Base-by-base conservation (phyloP, 1,140 invertebrate species). In the Scylla paramamosain region DNA sequence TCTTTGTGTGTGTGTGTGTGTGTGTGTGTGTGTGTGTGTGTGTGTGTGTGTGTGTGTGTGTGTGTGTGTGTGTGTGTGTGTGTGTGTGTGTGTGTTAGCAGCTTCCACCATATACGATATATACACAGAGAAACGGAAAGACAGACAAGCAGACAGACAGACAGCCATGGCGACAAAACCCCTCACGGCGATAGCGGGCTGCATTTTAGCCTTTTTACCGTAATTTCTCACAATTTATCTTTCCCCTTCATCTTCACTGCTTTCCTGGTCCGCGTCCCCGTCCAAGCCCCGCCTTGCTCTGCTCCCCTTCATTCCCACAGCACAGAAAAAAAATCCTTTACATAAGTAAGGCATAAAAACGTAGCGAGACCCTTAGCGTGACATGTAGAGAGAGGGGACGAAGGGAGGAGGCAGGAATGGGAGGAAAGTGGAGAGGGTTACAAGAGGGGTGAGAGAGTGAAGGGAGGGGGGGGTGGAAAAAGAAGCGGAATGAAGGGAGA, bases 221-320 rank as follows among this genome's bases (percentile, higher is more conserved):
- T 77, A 77, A 77, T 77, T 77, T 77, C 67, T 77, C 67, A 77
- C 67, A 77, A 77, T 77, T 77, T 77, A 77, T 77, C 67, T 77
- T n/a, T 31, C 31, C 39, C 84, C 31, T 46, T 87, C 84, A 32
- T 87, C 39, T 87, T 46, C 84, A 31, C 31, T 87, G 16, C 84
- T 29, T 87, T 46, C 84, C 39, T 46, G 14, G 31, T 87, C 39
- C 14, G 31, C 31, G 84, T 39, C 39, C 14, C 39, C 31, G 84
- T 87, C 39, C 29, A 16, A 16, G 31, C 10, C 39, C 31, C 31
- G 28, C 25, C 84, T 20, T 28, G 31, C 31, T 28, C 46, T 89
- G n/a, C 39, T 28, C 46, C 46, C 39, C 39, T 28, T 89, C 12
- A 28, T 89, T 89, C 87, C n/a, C 46, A 39, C 31, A 88, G 4